Base-by-base conservation (phyloP, 1,140 invertebrate species). In the Leptopilina boulardi region DNA sequence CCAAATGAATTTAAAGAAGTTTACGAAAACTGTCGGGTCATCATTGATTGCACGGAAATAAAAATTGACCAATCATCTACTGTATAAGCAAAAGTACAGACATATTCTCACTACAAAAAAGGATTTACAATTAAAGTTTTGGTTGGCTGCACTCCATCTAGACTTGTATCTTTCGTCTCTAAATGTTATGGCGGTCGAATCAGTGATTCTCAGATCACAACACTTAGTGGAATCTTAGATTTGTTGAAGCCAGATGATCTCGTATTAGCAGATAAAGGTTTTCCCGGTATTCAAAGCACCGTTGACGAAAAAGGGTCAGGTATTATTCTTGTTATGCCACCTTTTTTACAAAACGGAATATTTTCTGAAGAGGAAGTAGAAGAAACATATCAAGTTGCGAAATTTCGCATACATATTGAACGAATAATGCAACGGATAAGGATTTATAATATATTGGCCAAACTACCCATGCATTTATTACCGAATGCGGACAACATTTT, bases 231-330 rank as follows among this genome's bases (percentile, higher is more conserved):
- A 51, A 11, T 73, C 47, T 23, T 89, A 75, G 82, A 90, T 80
- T 47, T 79, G 59, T 76, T 90, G 30, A 84, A 89, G 82, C 74
- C 77, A 70, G 85, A 83, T 75, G 88, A 88, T 83, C 38, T 80
- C 21, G 81, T 90, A 70, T 86, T 90, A 76, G 88, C 85, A 18
- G 89, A 90, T 78, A 84, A 88, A 81, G 87, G 89, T 34, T 89
- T 90, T 80, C 78, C 83, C 19, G 80, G 76, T 75, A 86, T 86
- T 71, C 83, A 85, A 77, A 72, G 77, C 73, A 38, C 70, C 23
- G 18, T 82, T 19, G 76, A 76, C 56, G 74, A 56, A 73, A 75
- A 74, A 54, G 73, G 78, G n/a, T n/a, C n/a, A n/a, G n/a, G 73
- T 66, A 47, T 72, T 10, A 70, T 81, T n/a, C 70, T 87, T 59